Base-by-base conservation (phyloP, 2,888 invertebrate genomes). In the Cosmia trapezina region DNA sequence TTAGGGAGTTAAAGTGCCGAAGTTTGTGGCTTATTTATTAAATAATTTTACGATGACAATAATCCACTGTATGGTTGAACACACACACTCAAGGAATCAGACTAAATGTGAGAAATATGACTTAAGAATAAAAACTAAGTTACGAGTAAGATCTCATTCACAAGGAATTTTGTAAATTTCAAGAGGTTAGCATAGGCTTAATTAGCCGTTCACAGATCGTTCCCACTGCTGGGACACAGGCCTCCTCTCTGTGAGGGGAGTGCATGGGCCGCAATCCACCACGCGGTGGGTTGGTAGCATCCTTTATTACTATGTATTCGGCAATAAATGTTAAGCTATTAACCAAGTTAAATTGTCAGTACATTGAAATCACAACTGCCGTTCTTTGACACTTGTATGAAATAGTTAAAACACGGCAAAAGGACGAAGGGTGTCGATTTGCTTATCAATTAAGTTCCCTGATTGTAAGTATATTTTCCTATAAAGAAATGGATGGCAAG, bases 1-100 rank as follows among this genome's bases (percentile, higher is more conserved):
- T 45, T 19, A 61, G 17, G 7, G 19, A 17, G 45, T 7, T 28
- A 4, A 28, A 2, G 28, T 28, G 17, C 61, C 19, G 43, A 28
- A 22, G 45, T 19, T 61, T 19, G 11, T 45, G 45, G 45, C 22
- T 28, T 43, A 61, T 45, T 28, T 28, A 61, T 28, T 28, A 61
- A 22, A 43, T 45, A 28, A 17, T 19, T 28, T 28, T 45, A 28
- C 11, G 19, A 45, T 12, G 11, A 19, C 28, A 61, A 28, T 61
- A 61, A 45, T 28, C 28, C 28, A 1, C 61, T 45, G 28, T 43
- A 56, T 56, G 54, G 65, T 56, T 53, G 3, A 54, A 65, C 65
- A 41, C 22, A 43, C 37, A 37, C 41, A 5, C 8, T 64, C 22
- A 28, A 45, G 28, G 28, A 19, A 45, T 19, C 45, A 12, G 22